Evolutionary conservation across 2,888 invertebrate species (phyloP).

Genomic region (Stramonita haemastoma): DNA sequence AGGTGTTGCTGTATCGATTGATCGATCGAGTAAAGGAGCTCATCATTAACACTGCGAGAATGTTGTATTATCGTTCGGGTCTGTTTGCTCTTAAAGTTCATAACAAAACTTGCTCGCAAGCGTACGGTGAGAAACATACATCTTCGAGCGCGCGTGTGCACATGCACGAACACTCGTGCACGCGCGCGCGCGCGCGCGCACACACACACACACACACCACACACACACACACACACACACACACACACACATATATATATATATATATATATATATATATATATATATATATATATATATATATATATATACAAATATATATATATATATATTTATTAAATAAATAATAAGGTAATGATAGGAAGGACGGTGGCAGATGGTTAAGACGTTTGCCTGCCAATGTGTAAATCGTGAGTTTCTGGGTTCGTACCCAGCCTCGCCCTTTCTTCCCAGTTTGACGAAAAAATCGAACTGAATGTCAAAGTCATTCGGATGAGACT

Average conservation of each 20-base stretch:
- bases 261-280: not conserved
- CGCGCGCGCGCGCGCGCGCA: not conserved
- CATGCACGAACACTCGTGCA: not conserved
- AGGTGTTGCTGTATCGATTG: no score
- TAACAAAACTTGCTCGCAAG: no score
- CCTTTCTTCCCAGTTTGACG: no score
- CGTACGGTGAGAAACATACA: no score
- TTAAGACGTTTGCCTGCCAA: no score
- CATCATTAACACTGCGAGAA: no score
- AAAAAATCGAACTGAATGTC: no score
- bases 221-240: constrained; percentile 7
- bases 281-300: not conserved
- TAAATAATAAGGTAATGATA: not conserved
- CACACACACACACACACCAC: constrained; percentile 20
- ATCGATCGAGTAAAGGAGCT: not conserved
- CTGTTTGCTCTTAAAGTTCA: no score
- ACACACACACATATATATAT: not conserved
- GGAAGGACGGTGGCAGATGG: not conserved
- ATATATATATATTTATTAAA: not conserved
- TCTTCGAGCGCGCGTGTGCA: not conserved
- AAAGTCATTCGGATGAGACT: no score
- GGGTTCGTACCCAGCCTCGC: no score
- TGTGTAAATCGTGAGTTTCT: no score
- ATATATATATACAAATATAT: not conserved
- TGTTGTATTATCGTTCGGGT: no score